A percentile compares a stretch with the other conserved stretches of the same genome.
Evolutionary conservation across 30 jellyfish, hydroid and myxozoan genomes (phyloP).

Genomic region (Catostylus mosaicus): DNA sequence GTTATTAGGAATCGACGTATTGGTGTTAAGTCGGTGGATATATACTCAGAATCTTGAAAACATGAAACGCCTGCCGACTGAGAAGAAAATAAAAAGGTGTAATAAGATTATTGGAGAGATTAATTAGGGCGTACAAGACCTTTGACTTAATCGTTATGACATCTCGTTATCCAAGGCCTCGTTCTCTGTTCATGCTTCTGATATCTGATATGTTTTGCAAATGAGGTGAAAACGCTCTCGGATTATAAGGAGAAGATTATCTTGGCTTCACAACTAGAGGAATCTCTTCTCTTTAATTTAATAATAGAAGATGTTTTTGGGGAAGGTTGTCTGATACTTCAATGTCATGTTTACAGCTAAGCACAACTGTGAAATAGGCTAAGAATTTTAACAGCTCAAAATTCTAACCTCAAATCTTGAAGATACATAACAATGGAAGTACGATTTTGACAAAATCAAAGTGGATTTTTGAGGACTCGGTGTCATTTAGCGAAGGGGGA

Average conservation of each 20-base stretch:
- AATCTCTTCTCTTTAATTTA: constrained; percentile 4
- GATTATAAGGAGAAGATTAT: constrained; percentile 44
- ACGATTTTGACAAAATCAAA: too few relatives aligned
- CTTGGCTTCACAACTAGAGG: constrained; percentile 43
- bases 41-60: not conserved
- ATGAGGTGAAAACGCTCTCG: constrained; percentile 39
- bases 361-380: too few relatives aligned
- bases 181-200: constrained; percentile 20
- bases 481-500: too few relatives aligned
- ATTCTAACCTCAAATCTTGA: too few relatives aligned
- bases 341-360: not conserved
- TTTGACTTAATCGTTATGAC: constrained; percentile 38
- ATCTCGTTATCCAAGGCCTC: constrained; percentile 60
- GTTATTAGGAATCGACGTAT: not conserved
- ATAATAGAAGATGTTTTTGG: not conserved
- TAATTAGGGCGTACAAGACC: constrained; percentile 37
- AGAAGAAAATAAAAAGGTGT: constrained; percentile 28
- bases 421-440: too few relatives aligned
- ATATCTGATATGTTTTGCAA: constrained; percentile 48
- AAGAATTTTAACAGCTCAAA: too few relatives aligned
- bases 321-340: not conserved
- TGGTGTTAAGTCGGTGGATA: constrained; percentile 13
- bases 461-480: too few relatives aligned
- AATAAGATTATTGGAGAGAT: constrained; percentile 51
- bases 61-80: constrained; percentile 64